Conservation (phyloP, 2,888 invertebrate genomes). For the Drosophila niveifrons region DNA sequence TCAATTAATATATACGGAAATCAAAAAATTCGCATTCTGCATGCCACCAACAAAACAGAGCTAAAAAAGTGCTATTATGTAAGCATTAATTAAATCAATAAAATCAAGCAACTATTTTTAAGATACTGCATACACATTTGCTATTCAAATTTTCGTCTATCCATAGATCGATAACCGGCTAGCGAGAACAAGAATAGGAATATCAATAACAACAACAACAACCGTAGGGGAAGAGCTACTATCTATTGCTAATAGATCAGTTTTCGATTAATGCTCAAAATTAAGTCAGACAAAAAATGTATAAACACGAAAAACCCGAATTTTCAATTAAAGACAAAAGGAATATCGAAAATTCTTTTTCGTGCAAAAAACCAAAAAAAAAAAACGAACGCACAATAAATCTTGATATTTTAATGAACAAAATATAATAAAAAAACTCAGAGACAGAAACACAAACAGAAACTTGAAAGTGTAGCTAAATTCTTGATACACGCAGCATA, state of each 20-base stretch:
- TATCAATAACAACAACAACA: conserved; percentile 13
- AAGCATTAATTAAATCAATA: conserved; percentile 76
- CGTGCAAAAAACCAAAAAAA: conserved; percentile 39
- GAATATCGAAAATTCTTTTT: conserved; percentile 46
- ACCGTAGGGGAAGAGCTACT: conserved; percentile 27
- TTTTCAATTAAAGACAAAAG: conserved; percentile 74
- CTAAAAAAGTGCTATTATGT: conserved; percentile 53
- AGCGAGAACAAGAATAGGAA: conserved; percentile 18
- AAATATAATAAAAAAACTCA: conserved; percentile 8
- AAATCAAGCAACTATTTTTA: conserved; percentile 49
- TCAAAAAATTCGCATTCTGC: conserved; percentile 49
- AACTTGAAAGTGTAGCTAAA: conserved; percentile 73
- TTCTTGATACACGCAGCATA: conserved; percentile 70
- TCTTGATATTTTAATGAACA: conserved; percentile 70
- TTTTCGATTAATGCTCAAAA: conserved; percentile 67
- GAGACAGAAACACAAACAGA: neutral
- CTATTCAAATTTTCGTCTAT: conserved; percentile 45
- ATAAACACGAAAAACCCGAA: conserved; percentile 77
- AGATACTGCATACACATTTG: conserved; percentile 43
- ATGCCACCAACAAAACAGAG: conserved; percentile 6
- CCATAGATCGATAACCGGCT: conserved; percentile 33
- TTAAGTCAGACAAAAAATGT: conserved; percentile 59
- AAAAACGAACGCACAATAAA: conserved; percentile 45
- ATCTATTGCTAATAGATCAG: conserved; percentile 71
- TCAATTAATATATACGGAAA: conserved; percentile 67